A percentile compares a stretch with the other conserved stretches of the same genome.
Evolutionary conservation across 2,797 vertebrate species (phyloP).

Genomic region (Enteromius treurensis): DNA sequence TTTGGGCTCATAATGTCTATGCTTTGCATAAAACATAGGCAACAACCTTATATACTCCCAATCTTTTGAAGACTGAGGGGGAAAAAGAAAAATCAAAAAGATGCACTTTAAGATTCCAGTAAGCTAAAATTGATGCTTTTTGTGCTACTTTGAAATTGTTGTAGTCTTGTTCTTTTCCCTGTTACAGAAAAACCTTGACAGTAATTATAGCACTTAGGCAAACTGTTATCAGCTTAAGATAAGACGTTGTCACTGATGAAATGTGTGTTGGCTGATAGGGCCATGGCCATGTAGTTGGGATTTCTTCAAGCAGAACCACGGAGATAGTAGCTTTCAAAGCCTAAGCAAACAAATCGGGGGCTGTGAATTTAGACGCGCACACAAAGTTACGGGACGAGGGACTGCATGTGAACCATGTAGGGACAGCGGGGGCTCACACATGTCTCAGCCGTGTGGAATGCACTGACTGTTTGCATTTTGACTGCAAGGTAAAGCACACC

Average conservation of each 20-base stretch:
- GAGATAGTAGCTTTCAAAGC: constrained; percentile 69
- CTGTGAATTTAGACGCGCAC: constrained; percentile 60
- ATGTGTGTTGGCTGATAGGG: constrained; percentile 72
- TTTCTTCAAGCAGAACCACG: constrained; percentile 72
- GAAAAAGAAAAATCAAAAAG: neutral
- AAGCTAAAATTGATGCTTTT: constrained; percentile 34
- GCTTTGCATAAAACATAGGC: constrained; percentile 26
- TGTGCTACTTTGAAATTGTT: constrained; percentile 38
- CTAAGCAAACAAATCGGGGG: constrained; percentile 67
- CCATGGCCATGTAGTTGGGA: constrained; percentile 72
- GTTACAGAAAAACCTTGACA: constrained; percentile 65
- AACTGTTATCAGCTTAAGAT: constrained; percentile 77
- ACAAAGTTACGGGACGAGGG: constrained; percentile 60
- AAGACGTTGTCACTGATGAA: constrained; percentile 74
- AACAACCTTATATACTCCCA: constrained; percentile 24
- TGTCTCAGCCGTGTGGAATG: constrained; percentile 63
- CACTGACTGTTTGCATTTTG: constrained; percentile 4
- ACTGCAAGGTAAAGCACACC: constrained; percentile 12
- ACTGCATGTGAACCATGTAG: constrained; percentile 67
- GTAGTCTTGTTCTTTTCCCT: constrained; percentile 31
- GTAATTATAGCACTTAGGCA: constrained; percentile 77
- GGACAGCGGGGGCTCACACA: constrained; percentile 64
- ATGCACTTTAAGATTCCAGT: constrained; percentile 9
- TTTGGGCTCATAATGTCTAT: constrained; percentile 14
- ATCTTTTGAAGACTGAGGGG: neutral